These are phyloP conservation scores for Pelecanus crispus DNA, from an alignment of 2,113 vertebrate genomes.

Conservation along the genomic window DNA sequence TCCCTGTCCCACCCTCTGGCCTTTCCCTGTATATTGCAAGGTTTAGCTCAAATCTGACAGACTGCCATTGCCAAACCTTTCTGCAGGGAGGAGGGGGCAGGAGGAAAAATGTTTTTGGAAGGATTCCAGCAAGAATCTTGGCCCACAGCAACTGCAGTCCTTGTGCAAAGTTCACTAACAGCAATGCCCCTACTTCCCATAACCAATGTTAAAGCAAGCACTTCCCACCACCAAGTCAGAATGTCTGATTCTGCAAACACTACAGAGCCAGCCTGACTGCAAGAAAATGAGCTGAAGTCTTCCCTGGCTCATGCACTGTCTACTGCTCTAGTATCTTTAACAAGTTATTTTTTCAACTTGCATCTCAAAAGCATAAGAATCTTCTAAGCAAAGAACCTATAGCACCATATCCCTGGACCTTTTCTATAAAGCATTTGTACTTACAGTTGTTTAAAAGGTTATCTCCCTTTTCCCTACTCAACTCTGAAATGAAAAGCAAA, in stretches of 20 bases:
- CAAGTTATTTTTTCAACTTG: not conserved
- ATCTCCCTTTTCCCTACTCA: constrained; percentile 60
- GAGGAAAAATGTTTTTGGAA: not conserved
- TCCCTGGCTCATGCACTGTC: not conserved
- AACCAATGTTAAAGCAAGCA: not conserved
- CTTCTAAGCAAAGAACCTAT: not conserved
- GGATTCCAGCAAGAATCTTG: not conserved
- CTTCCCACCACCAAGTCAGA: not conserved
- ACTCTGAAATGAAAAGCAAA: constrained; percentile 58
- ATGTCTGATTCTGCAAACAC: not conserved
- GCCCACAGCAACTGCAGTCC: not conserved
- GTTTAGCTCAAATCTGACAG: not conserved
- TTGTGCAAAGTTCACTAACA: not conserved
- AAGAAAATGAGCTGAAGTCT: not conserved
- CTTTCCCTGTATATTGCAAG: not conserved
- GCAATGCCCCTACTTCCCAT: not conserved
- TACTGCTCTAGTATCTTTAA: not conserved
- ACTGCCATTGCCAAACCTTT: not conserved
- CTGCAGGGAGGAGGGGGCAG: not conserved
- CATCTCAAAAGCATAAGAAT: not conserved
- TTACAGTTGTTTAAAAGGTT: constrained; percentile 73
- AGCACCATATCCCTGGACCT: not conserved
- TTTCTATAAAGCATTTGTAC: constrained; percentile 11
- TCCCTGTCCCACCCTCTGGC: not conserved
- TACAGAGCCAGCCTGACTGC: not conserved